Evolutionary conservation across 2,888 invertebrate species (phyloP).

Genomic region (Plebejus anna): DNA sequence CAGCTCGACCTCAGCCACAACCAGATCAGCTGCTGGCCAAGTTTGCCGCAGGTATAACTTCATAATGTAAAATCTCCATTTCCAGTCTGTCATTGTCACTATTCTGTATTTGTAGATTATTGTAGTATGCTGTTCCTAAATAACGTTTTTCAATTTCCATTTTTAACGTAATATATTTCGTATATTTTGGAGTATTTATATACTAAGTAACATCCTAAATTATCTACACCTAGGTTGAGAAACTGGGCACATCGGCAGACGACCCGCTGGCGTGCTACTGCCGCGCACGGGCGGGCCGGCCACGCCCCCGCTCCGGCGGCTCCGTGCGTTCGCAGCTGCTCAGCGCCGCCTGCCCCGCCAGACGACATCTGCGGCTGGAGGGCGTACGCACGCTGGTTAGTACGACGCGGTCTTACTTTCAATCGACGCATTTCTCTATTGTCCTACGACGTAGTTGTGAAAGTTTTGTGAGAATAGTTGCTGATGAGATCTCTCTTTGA

Average conservation of each 20-base stretch:
- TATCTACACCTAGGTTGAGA: constrained; percentile 64
- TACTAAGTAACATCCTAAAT: too few species aligned
- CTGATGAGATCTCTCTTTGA: too few species aligned
- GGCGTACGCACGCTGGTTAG: constrained; percentile 86
- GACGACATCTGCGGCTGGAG: constrained; percentile 90
- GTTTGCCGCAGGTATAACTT: constrained; percentile 84
- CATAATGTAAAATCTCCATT: too few species aligned
- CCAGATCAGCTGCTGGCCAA: constrained; percentile 94
- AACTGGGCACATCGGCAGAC: constrained; percentile 81
- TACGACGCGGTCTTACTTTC: not conserved
- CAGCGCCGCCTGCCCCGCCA: constrained; percentile 90
- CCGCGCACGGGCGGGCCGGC: constrained; percentile 42
- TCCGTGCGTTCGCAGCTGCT: constrained; percentile 86
- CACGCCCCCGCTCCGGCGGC: constrained; percentile 72
- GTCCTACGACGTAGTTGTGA: too few species aligned
- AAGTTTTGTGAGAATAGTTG: too few species aligned
- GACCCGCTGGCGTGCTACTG: constrained; percentile 87
- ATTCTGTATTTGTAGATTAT: too few species aligned
- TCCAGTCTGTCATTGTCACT: too few species aligned
- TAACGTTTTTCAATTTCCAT: too few species aligned
- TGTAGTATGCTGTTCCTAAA: too few species aligned
- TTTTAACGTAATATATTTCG: too few species aligned
- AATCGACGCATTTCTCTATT: not conserved
- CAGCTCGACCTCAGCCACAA: constrained; percentile 97
- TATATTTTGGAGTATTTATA: too few species aligned